phyloP scores from a whole-genome alignment of 1,140 invertebrate genomes.

The Chironomus tepperi region DNA sequence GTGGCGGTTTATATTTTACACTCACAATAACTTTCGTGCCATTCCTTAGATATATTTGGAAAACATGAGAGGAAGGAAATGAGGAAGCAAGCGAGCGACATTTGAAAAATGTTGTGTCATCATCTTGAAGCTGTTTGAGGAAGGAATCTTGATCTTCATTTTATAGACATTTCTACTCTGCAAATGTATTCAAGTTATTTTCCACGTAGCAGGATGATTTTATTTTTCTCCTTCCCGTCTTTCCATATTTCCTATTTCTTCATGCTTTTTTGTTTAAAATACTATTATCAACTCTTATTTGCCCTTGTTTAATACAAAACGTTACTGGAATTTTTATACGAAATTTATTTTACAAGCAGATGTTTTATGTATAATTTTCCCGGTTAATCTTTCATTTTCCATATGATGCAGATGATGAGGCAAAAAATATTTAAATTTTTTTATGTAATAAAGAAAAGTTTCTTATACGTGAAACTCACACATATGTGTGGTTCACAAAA shows the following conservation, averaged over 20 bases:
- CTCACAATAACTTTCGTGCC: neutral
- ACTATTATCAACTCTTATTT: neutral
- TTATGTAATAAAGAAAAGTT: too few species aligned
- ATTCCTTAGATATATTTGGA: neutral
- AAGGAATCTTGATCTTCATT: neutral
- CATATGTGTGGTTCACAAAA: too few species aligned
- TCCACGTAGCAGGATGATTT: neutral
- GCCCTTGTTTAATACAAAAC: neutral
- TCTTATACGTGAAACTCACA: too few species aligned
- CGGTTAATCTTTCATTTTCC: too few species aligned
- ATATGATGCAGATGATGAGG: too few species aligned
- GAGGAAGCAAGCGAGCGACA: neutral
- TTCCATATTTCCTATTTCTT: too few species aligned
- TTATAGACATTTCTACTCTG: neutral
- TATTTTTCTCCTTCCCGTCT: neutral
- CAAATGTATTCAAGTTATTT: neutral
- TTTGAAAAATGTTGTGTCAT: conserved; percentile 5
- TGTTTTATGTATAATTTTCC: too few species aligned
- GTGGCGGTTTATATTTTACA: conserved; percentile 2
- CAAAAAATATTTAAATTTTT: too few species aligned
- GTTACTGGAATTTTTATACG: too few species aligned
- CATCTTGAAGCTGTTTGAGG: conserved; percentile 7
- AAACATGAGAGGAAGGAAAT: neutral
- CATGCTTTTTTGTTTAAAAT: neutral
- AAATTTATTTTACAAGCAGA: too few species aligned